Evolutionary conservation across 1,140 invertebrate genomes (phyloP), one percentile per base, ranked within the genome.

Genomic region (Euura saliciscinereae): DNA sequence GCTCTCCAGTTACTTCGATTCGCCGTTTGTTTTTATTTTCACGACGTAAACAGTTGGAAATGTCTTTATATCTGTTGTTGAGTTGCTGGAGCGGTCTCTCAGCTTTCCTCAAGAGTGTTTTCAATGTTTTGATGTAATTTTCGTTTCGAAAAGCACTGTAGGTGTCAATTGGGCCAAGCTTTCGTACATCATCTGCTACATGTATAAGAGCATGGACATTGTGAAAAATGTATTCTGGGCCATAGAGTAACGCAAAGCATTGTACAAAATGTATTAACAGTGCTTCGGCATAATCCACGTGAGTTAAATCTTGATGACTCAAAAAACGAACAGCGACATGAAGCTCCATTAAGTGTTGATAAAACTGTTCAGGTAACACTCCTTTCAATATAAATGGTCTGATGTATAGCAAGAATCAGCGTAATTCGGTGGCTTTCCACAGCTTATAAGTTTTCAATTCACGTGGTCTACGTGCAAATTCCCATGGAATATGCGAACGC

Each of bases 381-480:
- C 64, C 10, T 71, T 71, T 43, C 28, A 71, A 69, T 7, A 79
- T 59, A 67, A 83, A 43, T 64, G 77, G 75, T 42, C 79, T 77
- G n/a, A 74, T 74, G 6, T 28, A 28, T 28, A 28, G 28, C 28
- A 28, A 28, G 28, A 28, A 28, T 28, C 0, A 28, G 28, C 28
- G 28, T 28, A 28, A 28, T 28, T 28, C 28, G 28, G 28, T 28
- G 28, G 28, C 28, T 28, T 28, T 28, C 28, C 28, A 28, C 28
- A 28, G 28, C 28, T 28, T 28, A 28, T 28, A 28, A 28, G 28
- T 28, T 28, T 28, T 28, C 28, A 28, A 28, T 28, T 28, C 28
- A 28, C 28, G 28, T 28, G 28, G 28, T 28, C 28, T 28, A 28
- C 28, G 28, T 28, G 28, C 28, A 1, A 28, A 28, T 28, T 28